Base-by-base conservation (phyloP, 2,888 invertebrate genomes). In the Julus scandinavius region DNA sequence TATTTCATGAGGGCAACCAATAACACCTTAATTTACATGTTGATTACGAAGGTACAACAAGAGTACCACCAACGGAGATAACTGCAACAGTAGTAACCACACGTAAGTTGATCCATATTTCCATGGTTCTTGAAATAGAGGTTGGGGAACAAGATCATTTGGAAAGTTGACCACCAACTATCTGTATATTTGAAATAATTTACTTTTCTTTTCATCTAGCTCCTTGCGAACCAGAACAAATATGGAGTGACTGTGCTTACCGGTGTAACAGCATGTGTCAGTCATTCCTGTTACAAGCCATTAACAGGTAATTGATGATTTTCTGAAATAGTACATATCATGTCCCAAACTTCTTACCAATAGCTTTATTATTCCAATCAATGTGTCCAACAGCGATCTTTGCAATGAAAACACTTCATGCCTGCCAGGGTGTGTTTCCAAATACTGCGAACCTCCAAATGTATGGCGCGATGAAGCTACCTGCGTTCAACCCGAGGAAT, bases 401-500 rank as follows among this genome's bases (percentile, higher is more conserved):
- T 88, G 88, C 49, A 80, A 80, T 20, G 7, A 9, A n/a, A 80
- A 20, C 84, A 86, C 50, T 7, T 63, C 58, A 17, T 89, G 89
- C 72, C 72, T 90, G 1, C 86, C 89, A 0, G 90, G 90, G 2
- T 90, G 90, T 54, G 86, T 90, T 29, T 58, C 85, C 2, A 87
- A 54, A 29, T 87, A 88, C 40, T 92, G 92, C 89, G 87, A 88
- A 6, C 89, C 90, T 1, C 91, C 91, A 2, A 90, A 91, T 45
- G 89, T 91, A n/a, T 96, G 96, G 95, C 94, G 96, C 2, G 96
- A 97, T 91, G 93, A 94, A 90, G 92, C 93, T 45, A 95, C 95
- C 0, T 98, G 97, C 91, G 96, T 97, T 1, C 93, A 94, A 0
- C 91, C 93, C 17, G 94, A 94, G 72, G 95, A 96, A 91, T 98